Percentiles rank a stretch among this genome's conserved stretches.
These are phyloP conservation scores for Caenorhabditis sp. DNA, from an alignment of 2,888 invertebrate genomes.

Conservation along the genomic window DNA sequence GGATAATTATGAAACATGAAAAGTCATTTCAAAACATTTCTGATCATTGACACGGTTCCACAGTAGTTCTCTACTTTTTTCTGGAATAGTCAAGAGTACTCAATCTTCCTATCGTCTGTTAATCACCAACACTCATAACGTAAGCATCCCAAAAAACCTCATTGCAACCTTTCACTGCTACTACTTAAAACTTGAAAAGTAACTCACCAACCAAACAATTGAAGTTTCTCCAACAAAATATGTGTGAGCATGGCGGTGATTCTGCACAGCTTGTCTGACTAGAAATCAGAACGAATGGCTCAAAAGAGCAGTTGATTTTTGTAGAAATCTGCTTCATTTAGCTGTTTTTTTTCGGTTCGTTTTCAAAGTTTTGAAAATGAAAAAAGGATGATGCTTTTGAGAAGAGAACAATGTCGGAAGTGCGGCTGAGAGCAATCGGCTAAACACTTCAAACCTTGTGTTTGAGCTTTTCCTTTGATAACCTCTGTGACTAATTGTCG, in stretches of 20 bases:
- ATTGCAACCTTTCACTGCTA: too few species aligned
- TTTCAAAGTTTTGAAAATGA: slow-evolving; percentile 11
- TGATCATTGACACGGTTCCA: too few species aligned
- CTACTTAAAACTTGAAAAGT: neutral
- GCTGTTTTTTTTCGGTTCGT: slow-evolving; percentile 5
- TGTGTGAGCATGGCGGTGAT: slow-evolving; percentile 71
- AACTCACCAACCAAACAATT: slow-evolving; percentile 69
- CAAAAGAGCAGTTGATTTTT: slow-evolving; percentile 50
- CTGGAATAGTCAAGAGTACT: too few species aligned
- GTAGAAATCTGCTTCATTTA: neutral
- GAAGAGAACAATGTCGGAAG: slow-evolving; percentile 60
- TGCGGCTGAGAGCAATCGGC: slow-evolving; percentile 52
- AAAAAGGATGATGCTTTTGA: slow-evolving; percentile 28
- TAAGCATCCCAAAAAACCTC: too few species aligned
- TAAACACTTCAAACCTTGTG: slow-evolving; percentile 55
- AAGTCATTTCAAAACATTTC: too few species aligned
- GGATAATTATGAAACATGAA: too few species aligned
- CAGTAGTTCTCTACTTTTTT: too few species aligned
- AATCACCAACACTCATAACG: too few species aligned
- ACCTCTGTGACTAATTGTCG: slow-evolving; percentile 12
- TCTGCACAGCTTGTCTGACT: slow-evolving; percentile 68
- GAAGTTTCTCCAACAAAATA: slow-evolving; percentile 68
- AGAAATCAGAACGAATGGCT: slow-evolving; percentile 69
- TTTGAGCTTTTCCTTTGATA: slow-evolving; percentile 28
- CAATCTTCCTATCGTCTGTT: too few species aligned